Conservation (phyloP, 2,797 vertebrate genomes). For the Falco naumanni region DNA sequence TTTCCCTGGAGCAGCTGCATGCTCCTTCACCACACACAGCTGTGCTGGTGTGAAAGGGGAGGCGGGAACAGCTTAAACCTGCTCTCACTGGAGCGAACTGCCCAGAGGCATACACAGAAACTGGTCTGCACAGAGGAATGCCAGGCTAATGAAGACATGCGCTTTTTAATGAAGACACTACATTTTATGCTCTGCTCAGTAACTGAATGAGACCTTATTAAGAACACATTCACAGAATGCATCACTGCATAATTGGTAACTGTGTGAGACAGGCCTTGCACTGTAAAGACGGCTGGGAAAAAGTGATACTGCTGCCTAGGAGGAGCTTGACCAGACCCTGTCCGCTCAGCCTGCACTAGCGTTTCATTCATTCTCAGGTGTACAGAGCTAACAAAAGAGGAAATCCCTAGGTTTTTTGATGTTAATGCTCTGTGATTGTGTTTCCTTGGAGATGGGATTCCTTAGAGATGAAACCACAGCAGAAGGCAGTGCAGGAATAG, state of each 20-base stretch:
- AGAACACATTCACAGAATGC: constrained; percentile 21
- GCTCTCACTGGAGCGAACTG: not conserved
- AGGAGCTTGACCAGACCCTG: not conserved
- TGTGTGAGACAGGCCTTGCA: not conserved
- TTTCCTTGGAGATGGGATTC: constrained; percentile 52
- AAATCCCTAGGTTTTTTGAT: not conserved
- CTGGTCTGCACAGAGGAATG: not conserved
- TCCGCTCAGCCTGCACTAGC: not conserved
- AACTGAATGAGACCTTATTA: constrained; percentile 23
- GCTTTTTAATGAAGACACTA: not conserved
- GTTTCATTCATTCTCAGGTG: constrained; percentile 14
- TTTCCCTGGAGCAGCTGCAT: not conserved
- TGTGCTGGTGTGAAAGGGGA: not conserved
- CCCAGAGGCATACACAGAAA: not conserved
- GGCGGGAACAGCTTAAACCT: not conserved
- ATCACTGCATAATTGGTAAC: constrained; percentile 17
- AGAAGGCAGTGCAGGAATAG: not conserved
- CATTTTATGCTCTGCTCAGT: not conserved
- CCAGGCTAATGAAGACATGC: not conserved
- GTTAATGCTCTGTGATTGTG: not conserved
- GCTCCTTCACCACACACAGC: not conserved
- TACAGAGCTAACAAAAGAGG: constrained; percentile 1
- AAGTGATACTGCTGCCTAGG: not conserved
- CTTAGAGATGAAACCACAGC: not conserved
- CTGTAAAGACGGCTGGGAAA: not conserved